Base-by-base conservation (phyloP, 2,797 vertebrate genomes). In the Tiaroga cobitis region DNA sequence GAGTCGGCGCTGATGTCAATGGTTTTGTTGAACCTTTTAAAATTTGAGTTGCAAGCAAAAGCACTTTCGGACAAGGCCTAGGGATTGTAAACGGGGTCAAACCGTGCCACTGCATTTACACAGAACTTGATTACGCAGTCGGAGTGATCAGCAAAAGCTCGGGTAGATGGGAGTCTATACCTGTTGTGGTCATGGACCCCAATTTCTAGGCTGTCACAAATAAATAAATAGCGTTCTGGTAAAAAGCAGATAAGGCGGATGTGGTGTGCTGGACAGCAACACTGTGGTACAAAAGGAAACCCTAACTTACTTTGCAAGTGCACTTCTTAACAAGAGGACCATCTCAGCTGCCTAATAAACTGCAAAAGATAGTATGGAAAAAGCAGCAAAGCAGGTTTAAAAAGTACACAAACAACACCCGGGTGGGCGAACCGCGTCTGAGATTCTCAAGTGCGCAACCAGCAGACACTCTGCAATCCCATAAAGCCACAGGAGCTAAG, bases 121-220 rank as follows among this genome's bases (percentile, higher is more conserved):
- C 39, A 37, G 72, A 78, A 65, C 49, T 59, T 5, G 43, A 78
- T 70, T 72, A 4, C 0, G 3, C 32, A 29, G 32, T 21, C 5
- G 10, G 70, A 49, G 2, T 21, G 51, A 59, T 70, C 56, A 82
- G 77, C 75, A 39, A 37, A 26, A 75, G 21, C n/a, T 19, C 5
- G 11, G 8, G 8, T 37, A 86, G 21, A 32, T 8, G 2, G 26
- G 51, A 75, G 78, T 46, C 59, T 24, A 69, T 63, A 24, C 29
- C 9, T 29, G 46, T 70, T 81, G 37, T 29, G 46, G 61, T 69
- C 77, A 39, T 39, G 26, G 73, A 74, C 75, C 61, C 49, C 69
- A 85, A 80, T 88, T 80, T 80, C 76, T 61, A 70, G 73, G 68
- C 67, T 67, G 87, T 83, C 69, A n/a, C 24, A 61, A 73, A 43